These are phyloP conservation scores for Ornithoptera alexandrae DNA, from an alignment of 2,888 invertebrate species.

Conservation along the genomic window DNA sequence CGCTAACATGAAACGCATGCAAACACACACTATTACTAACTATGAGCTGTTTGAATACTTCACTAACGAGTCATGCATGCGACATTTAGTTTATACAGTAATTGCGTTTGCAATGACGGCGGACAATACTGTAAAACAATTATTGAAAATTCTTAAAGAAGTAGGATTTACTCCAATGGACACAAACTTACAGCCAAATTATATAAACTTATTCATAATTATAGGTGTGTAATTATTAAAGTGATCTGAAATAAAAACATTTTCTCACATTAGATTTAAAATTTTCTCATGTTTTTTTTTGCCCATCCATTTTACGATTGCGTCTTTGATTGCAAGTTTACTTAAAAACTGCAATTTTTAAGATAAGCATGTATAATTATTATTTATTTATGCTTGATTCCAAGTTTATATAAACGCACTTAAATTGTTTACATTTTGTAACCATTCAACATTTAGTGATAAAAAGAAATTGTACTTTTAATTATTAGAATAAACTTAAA, in stretches of 20 bases:
- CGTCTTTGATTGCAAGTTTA: no score
- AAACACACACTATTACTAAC: conserved; percentile 17
- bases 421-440: no score
- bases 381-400: no score
- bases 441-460: no score
- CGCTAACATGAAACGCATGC: conserved; percentile 26
- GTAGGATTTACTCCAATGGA: not conserved
- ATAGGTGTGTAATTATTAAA: not conserved
- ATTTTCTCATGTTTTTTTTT: not conserved
- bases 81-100: conserved; percentile 18
- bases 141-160: not conserved
- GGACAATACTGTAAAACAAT: not conserved
- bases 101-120: conserved; percentile 12
- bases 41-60: conserved; percentile 20
- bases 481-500: no score
- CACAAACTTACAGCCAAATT: not conserved
- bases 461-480: no score
- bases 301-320: not conserved
- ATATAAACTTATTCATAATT: not conserved
- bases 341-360: no score
- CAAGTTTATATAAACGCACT: no score
- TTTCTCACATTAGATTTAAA: not conserved
- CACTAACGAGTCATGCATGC: conserved; percentile 24
- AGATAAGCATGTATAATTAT: no score
- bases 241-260: not conserved